phyloP scores from a whole-genome alignment of 2,113 vertebrate species.

The Cebidichthys violaceus region DNA sequence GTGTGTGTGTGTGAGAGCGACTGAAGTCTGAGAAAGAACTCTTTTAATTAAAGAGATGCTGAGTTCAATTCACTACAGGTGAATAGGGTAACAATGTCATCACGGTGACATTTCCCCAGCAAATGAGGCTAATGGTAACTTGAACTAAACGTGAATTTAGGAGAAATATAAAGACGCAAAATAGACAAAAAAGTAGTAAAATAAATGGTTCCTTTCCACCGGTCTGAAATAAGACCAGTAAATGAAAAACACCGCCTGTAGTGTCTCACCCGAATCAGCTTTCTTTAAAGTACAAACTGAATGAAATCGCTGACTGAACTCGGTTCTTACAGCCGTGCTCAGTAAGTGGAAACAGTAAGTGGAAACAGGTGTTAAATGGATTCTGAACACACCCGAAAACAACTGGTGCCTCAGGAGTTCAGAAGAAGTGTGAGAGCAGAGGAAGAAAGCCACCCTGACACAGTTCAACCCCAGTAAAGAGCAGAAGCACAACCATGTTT shows the following conservation, averaged over 20 bases:
- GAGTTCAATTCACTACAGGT: too few relatives aligned
- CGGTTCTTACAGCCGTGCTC: background rate
- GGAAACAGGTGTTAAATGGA: background rate
- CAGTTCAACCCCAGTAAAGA: background rate
- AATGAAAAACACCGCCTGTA: background rate
- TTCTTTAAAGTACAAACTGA: background rate
- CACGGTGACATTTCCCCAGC: background rate
- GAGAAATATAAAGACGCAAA: background rate
- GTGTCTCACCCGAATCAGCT: background rate
- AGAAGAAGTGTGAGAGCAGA: background rate
- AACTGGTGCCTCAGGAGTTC: background rate
- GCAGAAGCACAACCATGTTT: constrained; percentile 13
- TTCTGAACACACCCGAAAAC: background rate
- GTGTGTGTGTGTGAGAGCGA: too few relatives aligned
- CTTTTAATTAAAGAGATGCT: background rate
- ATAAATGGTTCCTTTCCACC: background rate
- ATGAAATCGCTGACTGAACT: background rate
- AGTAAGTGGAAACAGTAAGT: background rate
- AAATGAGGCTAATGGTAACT: background rate
- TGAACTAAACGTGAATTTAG: background rate
- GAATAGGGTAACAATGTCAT: background rate
- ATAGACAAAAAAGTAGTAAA: background rate
- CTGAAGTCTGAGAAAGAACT: too few relatives aligned
- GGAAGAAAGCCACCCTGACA: background rate
- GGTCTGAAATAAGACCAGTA: background rate